Conservation (phyloP, 1,140 invertebrate genomes). For the Pygmarrhopalites habei region DNA sequence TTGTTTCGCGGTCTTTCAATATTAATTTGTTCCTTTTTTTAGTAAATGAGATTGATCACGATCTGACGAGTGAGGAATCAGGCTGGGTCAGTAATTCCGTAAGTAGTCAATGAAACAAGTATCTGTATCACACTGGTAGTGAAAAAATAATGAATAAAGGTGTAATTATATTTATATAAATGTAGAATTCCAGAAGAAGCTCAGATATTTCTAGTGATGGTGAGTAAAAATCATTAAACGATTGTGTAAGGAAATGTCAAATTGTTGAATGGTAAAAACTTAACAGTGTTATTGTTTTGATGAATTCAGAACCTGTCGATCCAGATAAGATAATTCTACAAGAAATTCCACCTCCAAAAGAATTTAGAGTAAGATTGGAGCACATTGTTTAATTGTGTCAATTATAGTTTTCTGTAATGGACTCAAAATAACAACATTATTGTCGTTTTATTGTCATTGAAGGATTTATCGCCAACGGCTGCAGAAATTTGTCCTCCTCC, state of each 20-base stretch:
- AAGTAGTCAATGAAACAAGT: no score
- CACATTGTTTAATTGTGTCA: background rate
- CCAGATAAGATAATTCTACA: conserved; percentile 16
- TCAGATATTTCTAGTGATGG: conserved; percentile 26
- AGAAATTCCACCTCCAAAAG: conserved; percentile 22
- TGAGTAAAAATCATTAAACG: background rate
- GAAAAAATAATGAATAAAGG: no score
- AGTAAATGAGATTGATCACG: conserved; percentile 23
- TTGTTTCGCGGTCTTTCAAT: no score
- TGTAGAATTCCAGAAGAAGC: conserved; percentile 13
- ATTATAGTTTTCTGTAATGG: no score
- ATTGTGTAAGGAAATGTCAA: no score
- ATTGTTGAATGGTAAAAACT: no score
- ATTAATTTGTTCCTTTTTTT: no score
- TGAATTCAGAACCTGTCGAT: conserved; percentile 14
- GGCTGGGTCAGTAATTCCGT: conserved; percentile 21
- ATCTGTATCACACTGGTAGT: no score
- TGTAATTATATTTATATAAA: no score
- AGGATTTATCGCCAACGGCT: conserved; percentile 20
- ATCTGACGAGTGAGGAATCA: conserved; percentile 17
- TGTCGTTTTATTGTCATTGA: conserved; percentile 16
- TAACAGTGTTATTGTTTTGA: no score
- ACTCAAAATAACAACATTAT: no score
- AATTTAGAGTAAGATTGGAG: conserved; percentile 3
- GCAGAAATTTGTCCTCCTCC: conserved; percentile 20